These are phyloP conservation scores for Morone chrysops DNA, from an alignment of 2,113 vertebrate genomes.

Conservation along the genomic window DNA sequence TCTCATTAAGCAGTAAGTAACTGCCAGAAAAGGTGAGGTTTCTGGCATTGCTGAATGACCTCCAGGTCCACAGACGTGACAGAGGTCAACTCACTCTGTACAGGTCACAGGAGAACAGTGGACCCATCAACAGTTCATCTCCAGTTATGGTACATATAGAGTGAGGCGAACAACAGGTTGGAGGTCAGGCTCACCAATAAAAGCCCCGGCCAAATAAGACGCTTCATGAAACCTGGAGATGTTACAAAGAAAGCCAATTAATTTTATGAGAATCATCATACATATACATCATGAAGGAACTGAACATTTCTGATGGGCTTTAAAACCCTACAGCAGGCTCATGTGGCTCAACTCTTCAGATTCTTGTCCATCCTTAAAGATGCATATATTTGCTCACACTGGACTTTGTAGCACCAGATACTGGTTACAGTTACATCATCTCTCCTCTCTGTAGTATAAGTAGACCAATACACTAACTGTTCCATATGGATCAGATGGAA, in stretches of 20 bases:
- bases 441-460: no score
- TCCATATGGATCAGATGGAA: no score
- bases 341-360: no score
- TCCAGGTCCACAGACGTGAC: not conserved
- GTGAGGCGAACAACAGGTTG: constrained; percentile 89
- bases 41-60: constrained; percentile 12
- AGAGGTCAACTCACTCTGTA: constrained; percentile 5
- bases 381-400: no score
- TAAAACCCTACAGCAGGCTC: no score
- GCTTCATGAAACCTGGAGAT: constrained; percentile 80
- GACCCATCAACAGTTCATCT: constrained; percentile 59
- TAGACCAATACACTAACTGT: no score
- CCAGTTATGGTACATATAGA: constrained; percentile 90
- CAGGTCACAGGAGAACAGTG: not conserved
- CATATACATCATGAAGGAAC: no score
- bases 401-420: no score
- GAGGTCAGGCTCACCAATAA: constrained; percentile 88
- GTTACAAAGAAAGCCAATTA: not conserved
- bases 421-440: no score
- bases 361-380: no score
- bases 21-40: constrained; percentile 2
- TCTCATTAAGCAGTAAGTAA: constrained; percentile 15
- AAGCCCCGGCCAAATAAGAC: constrained; percentile 83
- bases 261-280: not conserved
- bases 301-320: no score